phyloP scores from a whole-genome alignment of 2,113 vertebrate species.

The Vulpes ferrilata region DNA sequence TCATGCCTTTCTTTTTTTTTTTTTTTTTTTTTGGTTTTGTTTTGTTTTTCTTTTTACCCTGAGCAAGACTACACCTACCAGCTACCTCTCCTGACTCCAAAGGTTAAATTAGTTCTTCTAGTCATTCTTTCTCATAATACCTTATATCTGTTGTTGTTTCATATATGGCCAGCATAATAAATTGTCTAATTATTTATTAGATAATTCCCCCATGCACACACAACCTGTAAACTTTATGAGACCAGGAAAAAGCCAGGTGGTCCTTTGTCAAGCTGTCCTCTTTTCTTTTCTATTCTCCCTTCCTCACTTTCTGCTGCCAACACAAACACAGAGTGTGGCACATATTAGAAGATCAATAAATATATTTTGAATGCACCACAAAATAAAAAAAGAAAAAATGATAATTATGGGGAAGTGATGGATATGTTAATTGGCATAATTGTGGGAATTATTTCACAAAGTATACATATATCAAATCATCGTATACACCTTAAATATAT shows the following conservation, averaged over 20 bases:
- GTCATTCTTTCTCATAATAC: not conserved
- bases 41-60: too few relatives aligned
- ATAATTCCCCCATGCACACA: not conserved
- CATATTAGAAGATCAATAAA: not conserved
- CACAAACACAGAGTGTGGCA: not conserved
- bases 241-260: not conserved
- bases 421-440: not conserved
- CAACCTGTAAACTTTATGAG: not conserved
- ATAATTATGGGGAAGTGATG: not conserved
- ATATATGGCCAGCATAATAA: not conserved
- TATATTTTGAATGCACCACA: not conserved
- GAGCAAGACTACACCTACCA: not conserved
- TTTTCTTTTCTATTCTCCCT: not conserved
- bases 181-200: slow-evolving; percentile 18
- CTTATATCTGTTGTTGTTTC: not conserved
- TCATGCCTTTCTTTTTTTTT: not conserved
- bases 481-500: not conserved
- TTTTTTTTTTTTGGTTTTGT: too few relatives aligned
- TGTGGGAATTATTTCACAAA: not conserved
- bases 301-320: not conserved
- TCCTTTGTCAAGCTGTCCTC: not conserved
- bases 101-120: not conserved
- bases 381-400: not conserved
- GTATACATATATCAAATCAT: not conserved
- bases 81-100: not conserved